These are phyloP conservation scores for Ophioninae sp. DNA, from an alignment of 2,888 invertebrate species.

Conservation along the genomic window DNA sequence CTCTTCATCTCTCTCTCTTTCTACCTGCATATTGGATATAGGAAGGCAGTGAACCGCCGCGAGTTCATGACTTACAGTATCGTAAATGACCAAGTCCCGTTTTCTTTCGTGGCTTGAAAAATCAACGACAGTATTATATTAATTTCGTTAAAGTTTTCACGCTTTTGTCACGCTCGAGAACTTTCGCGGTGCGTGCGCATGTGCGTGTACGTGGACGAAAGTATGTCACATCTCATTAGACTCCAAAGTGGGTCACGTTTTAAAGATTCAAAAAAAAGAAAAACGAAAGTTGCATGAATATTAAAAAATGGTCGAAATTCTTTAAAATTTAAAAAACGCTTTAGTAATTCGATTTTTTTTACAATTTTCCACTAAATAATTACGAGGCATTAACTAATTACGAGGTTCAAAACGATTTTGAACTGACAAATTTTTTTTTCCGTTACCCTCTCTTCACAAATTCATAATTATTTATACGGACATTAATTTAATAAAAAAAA, in stretches of 20 bases:
- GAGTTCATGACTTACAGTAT: conserved; percentile 20
- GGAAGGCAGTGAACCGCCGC: conserved; percentile 7
- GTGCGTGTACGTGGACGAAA: neutral
- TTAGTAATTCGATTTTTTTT: no score
- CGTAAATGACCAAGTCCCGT: conserved; percentile 7
- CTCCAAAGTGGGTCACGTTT: neutral
- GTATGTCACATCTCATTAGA: neutral
- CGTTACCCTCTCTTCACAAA: neutral
- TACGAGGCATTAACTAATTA: no score
- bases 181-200: neutral
- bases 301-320: no score
- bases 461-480: neutral
- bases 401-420: neutral
- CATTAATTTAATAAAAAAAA: neutral
- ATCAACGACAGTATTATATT: conserved; percentile 6
- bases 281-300: no score
- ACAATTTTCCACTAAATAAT: no score
- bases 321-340: no score
- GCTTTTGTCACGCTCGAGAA: neutral
- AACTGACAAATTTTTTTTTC: neutral
- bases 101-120: conserved; percentile 2
- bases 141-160: neutral
- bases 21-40: neutral
- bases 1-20: neutral
- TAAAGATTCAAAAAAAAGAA: neutral